Percentiles rank a stretch among this genome's conserved stretches.
These are phyloP conservation scores for Apis florea DNA, from an alignment of 1,140 invertebrate genomes.

Conservation along the genomic window DNA sequence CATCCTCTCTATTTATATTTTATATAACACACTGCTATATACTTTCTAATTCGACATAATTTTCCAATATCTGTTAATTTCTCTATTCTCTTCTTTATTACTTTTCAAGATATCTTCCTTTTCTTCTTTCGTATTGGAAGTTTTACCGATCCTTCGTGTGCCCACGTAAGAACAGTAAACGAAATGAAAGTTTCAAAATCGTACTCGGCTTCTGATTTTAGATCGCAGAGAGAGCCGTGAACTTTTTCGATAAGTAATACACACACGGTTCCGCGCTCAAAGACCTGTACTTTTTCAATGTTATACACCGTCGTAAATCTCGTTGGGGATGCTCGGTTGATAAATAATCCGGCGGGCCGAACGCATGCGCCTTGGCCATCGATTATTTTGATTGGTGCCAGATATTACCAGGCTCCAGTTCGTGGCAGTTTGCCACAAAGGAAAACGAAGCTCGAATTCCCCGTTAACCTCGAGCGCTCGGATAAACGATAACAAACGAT, in stretches of 20 bases:
- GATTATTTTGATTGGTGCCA: constrained; percentile 63
- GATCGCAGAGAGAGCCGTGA: background rate
- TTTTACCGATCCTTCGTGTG: too few relatives aligned
- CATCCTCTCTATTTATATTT: too few relatives aligned
- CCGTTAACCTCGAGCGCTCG: constrained; percentile 36
- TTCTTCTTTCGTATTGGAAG: too few relatives aligned
- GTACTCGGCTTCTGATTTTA: too few relatives aligned
- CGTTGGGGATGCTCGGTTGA: constrained; percentile 42
- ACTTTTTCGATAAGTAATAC: background rate
- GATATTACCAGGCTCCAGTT: constrained; percentile 50
- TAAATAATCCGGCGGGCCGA: constrained; percentile 42
- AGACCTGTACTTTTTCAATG: constrained; percentile 28
- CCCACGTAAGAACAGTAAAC: too few relatives aligned
- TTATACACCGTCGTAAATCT: constrained; percentile 50
- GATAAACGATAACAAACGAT: constrained; percentile 23
- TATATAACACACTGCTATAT: too few relatives aligned
- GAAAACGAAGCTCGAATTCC: constrained; percentile 46
- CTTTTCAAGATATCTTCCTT: too few relatives aligned
- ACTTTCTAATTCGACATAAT: too few relatives aligned
- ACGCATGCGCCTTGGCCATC: constrained; percentile 60
- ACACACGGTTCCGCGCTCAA: background rate
- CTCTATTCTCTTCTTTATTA: too few relatives aligned
- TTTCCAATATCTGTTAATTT: too few relatives aligned
- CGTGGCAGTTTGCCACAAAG: constrained; percentile 57
- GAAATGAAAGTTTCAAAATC: too few relatives aligned